Evolutionary conservation across 2,113 vertebrate genomes (phyloP).

Genomic region (Porphyrio hochstetteri): DNA sequence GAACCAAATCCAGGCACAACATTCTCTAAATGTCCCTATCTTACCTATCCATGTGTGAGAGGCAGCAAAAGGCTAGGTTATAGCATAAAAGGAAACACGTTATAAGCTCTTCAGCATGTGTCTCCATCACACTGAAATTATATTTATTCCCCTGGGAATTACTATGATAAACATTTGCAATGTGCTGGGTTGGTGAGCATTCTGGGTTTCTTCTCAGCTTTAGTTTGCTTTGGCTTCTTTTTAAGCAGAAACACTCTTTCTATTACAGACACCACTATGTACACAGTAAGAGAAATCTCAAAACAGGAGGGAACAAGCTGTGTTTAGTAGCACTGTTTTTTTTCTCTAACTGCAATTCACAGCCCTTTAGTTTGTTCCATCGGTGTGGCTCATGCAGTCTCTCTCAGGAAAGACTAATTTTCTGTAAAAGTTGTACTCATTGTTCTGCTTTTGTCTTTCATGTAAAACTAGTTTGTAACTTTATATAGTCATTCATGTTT

Average conservation of each 20-base stretch:
- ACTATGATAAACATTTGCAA: background rate
- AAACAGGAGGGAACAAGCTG: rapidly evolving
- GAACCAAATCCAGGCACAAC: background rate
- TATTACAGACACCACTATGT: background rate
- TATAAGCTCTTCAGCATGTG: background rate
- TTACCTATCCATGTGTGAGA: background rate
- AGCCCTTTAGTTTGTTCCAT: background rate
- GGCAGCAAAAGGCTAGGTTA: background rate
- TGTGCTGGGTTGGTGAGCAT: background rate
- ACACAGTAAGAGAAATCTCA: background rate
- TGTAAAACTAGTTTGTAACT: background rate
- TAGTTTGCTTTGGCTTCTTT: background rate
- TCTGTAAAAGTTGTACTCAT: background rate
- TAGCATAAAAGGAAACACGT: rapidly evolving
- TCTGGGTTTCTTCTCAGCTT: background rate
- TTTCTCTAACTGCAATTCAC: background rate
- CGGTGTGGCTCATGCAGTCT: background rate
- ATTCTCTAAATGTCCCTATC: background rate
- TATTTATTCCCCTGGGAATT: background rate
- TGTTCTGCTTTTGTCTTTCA: background rate
- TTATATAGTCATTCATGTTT: background rate
- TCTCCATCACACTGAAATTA: background rate
- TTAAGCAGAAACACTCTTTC: background rate
- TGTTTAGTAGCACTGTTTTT: background rate
- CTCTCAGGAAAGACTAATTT: background rate